Conservation (phyloP, 2,113 vertebrate genomes). For the Chaetops frenatus region DNA sequence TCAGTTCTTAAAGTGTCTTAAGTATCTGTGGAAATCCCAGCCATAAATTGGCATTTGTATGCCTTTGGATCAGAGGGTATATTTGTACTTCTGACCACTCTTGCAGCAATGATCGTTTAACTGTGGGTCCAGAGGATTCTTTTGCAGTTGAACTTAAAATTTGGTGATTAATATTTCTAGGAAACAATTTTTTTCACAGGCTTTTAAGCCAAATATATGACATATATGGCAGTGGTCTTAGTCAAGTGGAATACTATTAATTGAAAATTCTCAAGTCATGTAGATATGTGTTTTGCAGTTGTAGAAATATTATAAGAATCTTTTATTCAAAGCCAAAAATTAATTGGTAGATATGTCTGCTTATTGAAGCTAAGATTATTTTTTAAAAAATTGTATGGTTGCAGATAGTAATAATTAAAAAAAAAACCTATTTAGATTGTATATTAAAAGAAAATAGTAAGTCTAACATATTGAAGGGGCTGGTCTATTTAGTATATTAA, state of each 20-base stretch:
- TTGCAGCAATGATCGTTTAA: background rate
- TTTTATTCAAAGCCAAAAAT: background rate
- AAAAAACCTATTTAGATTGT: background rate
- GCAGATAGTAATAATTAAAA: background rate
- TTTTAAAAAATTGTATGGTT: background rate
- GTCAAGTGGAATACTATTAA: background rate
- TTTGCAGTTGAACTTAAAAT: background rate
- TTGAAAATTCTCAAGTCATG: background rate
- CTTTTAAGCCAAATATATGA: background rate
- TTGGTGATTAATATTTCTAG: background rate
- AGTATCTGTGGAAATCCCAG: background rate
- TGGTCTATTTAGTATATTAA: background rate
- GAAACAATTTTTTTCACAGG: background rate
- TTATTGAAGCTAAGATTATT: background rate
- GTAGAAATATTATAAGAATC: background rate
- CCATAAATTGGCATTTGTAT: background rate
- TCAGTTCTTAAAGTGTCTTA: background rate
- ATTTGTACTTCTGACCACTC: background rate
- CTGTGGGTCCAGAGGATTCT: background rate
- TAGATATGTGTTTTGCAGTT: background rate
- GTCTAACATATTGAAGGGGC: background rate
- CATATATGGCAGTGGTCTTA: background rate
- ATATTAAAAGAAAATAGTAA: background rate
- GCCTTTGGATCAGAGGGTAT: background rate
- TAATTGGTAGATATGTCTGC: background rate